Evolutionary conservation across 2,797 vertebrate genomes (phyloP).

Genomic region (Vipera latastei): DNA sequence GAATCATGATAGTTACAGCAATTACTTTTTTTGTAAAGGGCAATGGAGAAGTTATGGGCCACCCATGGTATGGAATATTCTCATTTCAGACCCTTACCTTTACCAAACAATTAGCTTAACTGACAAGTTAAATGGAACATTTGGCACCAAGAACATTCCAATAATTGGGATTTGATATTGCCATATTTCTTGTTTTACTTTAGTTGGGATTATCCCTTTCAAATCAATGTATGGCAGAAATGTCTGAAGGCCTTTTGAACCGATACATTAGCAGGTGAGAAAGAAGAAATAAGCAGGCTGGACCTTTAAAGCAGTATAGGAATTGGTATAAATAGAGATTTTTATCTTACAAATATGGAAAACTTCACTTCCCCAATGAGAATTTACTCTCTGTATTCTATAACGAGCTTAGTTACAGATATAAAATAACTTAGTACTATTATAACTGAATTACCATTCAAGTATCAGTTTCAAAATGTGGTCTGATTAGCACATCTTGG

Average conservation of each 20-base stretch:
- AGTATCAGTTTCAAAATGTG: not conserved
- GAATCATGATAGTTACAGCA: not conserved
- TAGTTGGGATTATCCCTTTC: not conserved
- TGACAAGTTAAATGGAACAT: not conserved
- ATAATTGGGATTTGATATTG: not conserved
- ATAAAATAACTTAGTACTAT: not conserved
- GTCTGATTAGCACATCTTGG: not conserved
- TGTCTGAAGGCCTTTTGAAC: not conserved
- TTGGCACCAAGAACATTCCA: not conserved
- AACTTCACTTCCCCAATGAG: not conserved
- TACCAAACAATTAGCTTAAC: not conserved
- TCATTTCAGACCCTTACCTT: not conserved
- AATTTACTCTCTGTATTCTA: not conserved
- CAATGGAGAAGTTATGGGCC: not conserved
- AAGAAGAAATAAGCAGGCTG: not conserved
- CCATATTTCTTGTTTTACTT: not conserved
- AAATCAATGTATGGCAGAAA: not conserved
- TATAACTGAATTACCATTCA: not conserved
- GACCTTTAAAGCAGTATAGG: not conserved
- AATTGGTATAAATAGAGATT: not conserved
- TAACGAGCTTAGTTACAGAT: not conserved
- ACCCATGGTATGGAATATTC: not conserved
- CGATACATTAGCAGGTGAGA: not conserved
- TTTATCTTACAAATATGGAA: not conserved
- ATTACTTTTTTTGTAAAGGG: not conserved